phyloP scores from a whole-genome alignment of 2,113 vertebrate genomes.

The Corvus hawaiiensis region DNA sequence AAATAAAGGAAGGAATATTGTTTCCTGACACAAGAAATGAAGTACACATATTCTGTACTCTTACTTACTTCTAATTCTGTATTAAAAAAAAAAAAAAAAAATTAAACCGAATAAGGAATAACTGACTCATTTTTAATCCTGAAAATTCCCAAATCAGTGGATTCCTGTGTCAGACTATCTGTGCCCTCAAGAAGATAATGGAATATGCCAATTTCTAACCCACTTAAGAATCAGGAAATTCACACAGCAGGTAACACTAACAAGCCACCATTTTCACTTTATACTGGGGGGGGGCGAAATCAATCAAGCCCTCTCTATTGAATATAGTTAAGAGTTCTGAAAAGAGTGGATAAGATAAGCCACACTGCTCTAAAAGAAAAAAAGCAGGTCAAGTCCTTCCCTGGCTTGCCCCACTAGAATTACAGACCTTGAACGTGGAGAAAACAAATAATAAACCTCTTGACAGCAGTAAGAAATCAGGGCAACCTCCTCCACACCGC shows the following conservation, averaged over 20 bases:
- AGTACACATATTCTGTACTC: neutral
- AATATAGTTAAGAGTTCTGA: neutral
- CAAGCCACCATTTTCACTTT: neutral
- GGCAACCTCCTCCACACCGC: neutral
- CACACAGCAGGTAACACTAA: neutral
- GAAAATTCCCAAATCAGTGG: neutral
- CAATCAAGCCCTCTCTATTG: neutral
- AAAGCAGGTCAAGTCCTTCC: neutral
- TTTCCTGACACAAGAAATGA: neutral
- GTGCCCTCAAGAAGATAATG: neutral
- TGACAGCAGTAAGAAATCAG: neutral
- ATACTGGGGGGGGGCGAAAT: neutral
- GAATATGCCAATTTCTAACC: neutral
- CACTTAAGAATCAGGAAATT: neutral
- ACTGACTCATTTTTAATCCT: conserved; percentile 9
- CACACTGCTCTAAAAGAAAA: neutral
- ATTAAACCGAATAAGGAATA: neutral
- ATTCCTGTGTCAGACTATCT: neutral
- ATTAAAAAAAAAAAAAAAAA: neutral
- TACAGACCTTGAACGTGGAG: neutral
- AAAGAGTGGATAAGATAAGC: neutral
- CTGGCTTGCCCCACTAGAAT: neutral
- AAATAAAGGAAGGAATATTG: neutral
- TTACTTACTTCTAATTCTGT: neutral
- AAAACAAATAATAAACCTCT: neutral